Evolutionary conservation across 1,140 invertebrate species (phyloP), one percentile per base, ranked within the genome.

Genomic region (Rhagoletis zephyria): DNA sequence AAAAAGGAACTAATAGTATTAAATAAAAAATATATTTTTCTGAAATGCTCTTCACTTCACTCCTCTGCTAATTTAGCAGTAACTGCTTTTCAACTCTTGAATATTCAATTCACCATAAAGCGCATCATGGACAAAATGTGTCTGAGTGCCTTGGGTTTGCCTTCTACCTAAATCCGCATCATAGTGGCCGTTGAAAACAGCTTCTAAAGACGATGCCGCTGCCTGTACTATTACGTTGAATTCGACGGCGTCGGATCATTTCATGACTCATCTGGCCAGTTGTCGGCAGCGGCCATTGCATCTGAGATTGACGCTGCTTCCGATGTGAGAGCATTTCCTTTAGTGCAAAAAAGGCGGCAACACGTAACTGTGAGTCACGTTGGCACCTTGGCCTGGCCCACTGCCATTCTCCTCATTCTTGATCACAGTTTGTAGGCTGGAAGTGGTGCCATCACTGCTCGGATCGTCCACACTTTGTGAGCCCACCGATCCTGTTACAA

Each of bases 271-370:
- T 42, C 65, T 74, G 81, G 48, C 40, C 74, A 86, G 19, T 51
- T 86, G 51, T 56, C 60, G 61, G 42, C 7, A 19, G 10, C n/a
- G 77, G 48, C 74, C 51, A 88, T 56, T 88, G 3, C 48, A 59
- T 89, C 42, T 74, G 64, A 0, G 10, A 56, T 85, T 89, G 74
- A 0, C 10, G 90, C 85, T 88, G 90, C 64, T 90, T 90, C 51
- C 90, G 90, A 65, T 92, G 91, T 89, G 90, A 91, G 91, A 93
- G 91, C 91, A 91, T 92, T 91, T 93, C 91, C 86, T 89, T 93
- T 89, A 93, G 89, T 93, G 92, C 92, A 93, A 93, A 93, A 93
- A 93, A 93, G 92, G 91, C 87, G 92, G 92, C 91, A 93, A 89
- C 30, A 92, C 91, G 88, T 93, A 93, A 87, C 89, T 93, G 87